Base-by-base conservation (phyloP, 1,140 invertebrate genomes). In the Drosophila tani region DNA sequence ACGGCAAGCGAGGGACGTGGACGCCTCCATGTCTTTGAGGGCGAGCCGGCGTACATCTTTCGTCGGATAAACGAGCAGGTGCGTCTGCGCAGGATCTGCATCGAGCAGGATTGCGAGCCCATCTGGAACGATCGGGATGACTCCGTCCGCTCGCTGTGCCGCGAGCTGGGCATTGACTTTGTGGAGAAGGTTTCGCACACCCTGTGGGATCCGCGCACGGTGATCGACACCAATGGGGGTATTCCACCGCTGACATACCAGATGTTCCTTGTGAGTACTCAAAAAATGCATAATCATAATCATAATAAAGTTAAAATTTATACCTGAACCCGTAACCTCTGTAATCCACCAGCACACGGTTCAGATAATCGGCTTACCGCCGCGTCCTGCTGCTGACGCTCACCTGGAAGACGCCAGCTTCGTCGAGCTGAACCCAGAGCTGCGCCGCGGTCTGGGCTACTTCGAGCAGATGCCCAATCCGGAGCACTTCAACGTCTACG, bases 31-130 rank as follows among this genome's bases (percentile, higher is more conserved):
- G 93, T 96, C 55, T 93, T 96, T 12, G 93, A 94, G 76, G 96
- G 96, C 5, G 94, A 95, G 53, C 96, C 96, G 2, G 93, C 94
- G n/a, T 81, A 94, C 12, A 94, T 97, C 1, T 95, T 95, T 93
- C 77, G 94, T 57, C 83, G 93, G 56, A 90, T 95, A 79, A 93
- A 94, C 90, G 94, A 95, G 65, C 93, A 95, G 38, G 92, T 95
- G 93, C 91, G 93, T 75, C 93, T 95, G 75, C 87, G 92, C 67
- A 95, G 93, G 79, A 92, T 94, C 55, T 95, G 93, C 78, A 96
- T 95, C 91, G 96, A 96, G 82, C 94, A 95, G 92, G 96, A 96
- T 82, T 95, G 95, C 79, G 96, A 96, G 91, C 95, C 96, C 0
- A 94, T 96, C 51, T 96, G 96, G 95, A 94, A 93, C 3, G 79